These are phyloP conservation scores for Anas bernieri DNA, from an alignment of 2,797 vertebrate species.

Conservation along the genomic window DNA sequence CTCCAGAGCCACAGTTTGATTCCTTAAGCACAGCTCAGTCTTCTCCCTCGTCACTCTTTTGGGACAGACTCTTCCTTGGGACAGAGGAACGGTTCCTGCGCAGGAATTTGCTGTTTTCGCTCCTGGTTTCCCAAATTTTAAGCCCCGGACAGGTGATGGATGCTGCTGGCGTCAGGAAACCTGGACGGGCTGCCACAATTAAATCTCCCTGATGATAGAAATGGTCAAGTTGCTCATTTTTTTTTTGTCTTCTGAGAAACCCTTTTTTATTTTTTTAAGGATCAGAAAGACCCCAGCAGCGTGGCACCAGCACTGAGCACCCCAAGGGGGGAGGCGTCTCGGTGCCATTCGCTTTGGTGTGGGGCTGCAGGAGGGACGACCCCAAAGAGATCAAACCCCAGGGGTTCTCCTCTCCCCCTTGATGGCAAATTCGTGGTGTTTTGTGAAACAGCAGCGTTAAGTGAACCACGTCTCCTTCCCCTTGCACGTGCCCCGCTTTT, in stretches of 20 bases:
- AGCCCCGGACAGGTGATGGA: background rate
- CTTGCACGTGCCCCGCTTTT: background rate
- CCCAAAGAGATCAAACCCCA: background rate
- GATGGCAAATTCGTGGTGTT: background rate
- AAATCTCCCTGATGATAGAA: background rate
- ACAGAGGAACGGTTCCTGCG: background rate
- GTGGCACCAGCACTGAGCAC: background rate
- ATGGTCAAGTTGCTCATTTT: accelerated
- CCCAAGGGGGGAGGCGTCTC: background rate
- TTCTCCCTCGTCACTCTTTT: background rate
- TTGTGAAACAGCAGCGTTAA: background rate
- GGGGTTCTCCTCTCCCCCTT: background rate
- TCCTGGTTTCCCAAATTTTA: background rate
- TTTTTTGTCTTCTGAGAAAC: background rate
- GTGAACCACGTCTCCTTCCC: background rate
- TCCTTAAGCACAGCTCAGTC: background rate
- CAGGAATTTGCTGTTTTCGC: background rate
- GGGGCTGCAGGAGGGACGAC: accelerated
- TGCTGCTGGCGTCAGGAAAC: background rate
- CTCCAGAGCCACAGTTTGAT: background rate
- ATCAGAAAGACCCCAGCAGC: background rate
- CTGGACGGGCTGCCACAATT: background rate
- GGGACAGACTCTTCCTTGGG: background rate
- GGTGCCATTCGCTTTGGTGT: background rate
- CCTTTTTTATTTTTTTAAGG: background rate